A percentile compares a stretch with the other conserved stretches of the same genome.
These are phyloP conservation scores for Tenthredo notha DNA, from an alignment of 2,888 invertebrate species.

Conservation along the genomic window DNA sequence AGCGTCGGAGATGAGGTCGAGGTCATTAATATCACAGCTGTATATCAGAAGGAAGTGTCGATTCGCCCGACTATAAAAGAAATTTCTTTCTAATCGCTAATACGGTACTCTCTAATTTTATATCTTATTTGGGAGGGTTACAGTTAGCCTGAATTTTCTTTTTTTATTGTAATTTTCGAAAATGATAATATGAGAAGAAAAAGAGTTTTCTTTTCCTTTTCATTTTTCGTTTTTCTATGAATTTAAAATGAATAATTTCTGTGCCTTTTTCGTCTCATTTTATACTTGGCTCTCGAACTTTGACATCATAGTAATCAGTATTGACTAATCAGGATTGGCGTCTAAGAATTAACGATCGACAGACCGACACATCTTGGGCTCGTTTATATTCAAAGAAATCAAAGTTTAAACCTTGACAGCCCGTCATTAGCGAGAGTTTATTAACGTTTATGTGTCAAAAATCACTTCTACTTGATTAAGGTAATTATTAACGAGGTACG, in stretches of 20 bases:
- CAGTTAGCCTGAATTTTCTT: not conserved
- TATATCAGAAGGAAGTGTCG: constrained; percentile 5
- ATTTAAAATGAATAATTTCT: not conserved
- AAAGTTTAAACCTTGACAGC: constrained; percentile 32
- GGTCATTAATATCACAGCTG: constrained; percentile 26
- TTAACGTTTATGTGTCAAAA: constrained; percentile 35
- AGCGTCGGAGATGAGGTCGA: constrained; percentile 29
- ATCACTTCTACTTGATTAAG: constrained; percentile 29
- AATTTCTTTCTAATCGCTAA: not conserved
- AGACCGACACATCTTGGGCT: not conserved
- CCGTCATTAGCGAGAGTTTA: not conserved
- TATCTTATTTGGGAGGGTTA: not conserved
- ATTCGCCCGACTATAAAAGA: not conserved
- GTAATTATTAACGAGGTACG: not conserved
- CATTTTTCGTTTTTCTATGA: not conserved
- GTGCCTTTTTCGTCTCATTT: not conserved
- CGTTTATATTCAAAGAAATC: constrained; percentile 15
- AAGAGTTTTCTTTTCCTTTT: not conserved
- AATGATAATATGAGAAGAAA: not conserved
- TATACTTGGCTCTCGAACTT: not conserved
- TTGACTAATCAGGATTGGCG: constrained; percentile 30
- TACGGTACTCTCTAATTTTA: not conserved
- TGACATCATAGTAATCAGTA: constrained; percentile 2
- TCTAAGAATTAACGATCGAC: not conserved
- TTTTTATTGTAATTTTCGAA: not conserved